Base-by-base conservation (phyloP, 23 tunicate species). In the Styela plicata region DNA sequence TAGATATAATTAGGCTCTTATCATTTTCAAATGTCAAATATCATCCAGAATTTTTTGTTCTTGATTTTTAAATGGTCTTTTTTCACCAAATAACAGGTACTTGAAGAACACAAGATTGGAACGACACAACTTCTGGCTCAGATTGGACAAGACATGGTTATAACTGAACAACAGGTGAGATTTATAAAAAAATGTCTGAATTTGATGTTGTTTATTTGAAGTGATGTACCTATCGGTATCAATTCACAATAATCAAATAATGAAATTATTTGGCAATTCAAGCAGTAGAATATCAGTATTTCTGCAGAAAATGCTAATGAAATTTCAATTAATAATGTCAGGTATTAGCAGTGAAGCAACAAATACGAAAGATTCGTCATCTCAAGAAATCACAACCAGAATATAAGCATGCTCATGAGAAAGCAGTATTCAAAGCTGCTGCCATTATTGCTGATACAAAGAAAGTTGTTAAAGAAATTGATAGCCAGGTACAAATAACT, bases 71-170 rank as follows among this genome's bases (percentile, higher is more conserved):
- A n/a, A n/a, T 44, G 57, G 10, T 13, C 13, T 44, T 44, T 13
- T 13, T 44, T 44, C 13, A 5, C 13, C 57, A 44, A 44, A 33
- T 70, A 63, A 18, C 68, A 93, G 98, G 98, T 93, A 1, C 37
- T 93, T 24, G 89, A 73, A 33, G 98, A 93, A 69, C 98, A 93
- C 85, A 88, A 85, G 74, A 78, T 84, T 63, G 93, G 98, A 2
- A 93, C 93, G 2, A 76, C 81, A 57, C 86, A 93, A 62, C 79
- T 93, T 31, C 74, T 93, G 36, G 87, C 93, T 5, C 98, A 93
- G 71, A 93, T 93, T 7, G 98, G 98, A 33, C 98, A 93, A 81
- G 98, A 93, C 68, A 88, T 93, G 98, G 93, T 93, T 25, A 93
- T 93, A 35, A 85, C 93, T 44, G 93, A 93, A 64, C 93, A 93